Percentiles rank a stretch among this genome's conserved stretches.
Evolutionary conservation across 1,140 invertebrate species (phyloP).

Genomic region (Hyles euphorbiae): DNA sequence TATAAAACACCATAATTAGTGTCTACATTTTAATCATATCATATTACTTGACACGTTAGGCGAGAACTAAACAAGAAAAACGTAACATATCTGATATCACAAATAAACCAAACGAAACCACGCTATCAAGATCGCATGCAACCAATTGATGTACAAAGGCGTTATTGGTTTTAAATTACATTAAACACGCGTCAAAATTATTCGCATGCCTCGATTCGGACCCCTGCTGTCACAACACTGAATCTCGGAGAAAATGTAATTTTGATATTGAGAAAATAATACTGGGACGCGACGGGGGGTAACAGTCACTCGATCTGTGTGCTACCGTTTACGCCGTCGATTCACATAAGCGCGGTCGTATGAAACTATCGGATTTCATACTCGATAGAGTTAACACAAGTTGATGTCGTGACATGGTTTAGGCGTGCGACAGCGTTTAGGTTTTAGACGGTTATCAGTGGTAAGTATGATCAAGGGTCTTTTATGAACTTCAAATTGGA

Average conservation of each 20-base stretch:
- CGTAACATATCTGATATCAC: too few relatives aligned
- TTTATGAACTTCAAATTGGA: too few relatives aligned
- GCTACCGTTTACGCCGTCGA: constrained; percentile 62
- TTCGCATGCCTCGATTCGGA: not conserved
- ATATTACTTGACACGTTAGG: too few relatives aligned
- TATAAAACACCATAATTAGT: too few relatives aligned
- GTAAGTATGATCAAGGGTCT: too few relatives aligned
- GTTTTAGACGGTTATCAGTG: not conserved
- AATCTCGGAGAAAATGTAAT: constrained; percentile 20
- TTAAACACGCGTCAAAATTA: constrained; percentile 5
- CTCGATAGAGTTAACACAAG: constrained; percentile 51
- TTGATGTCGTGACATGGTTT: constrained; percentile 30
- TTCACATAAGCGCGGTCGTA: constrained; percentile 35
- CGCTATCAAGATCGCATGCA: not conserved
- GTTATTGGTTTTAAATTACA: constrained; percentile 10
- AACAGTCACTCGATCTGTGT: constrained; percentile 49
- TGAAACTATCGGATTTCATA: constrained; percentile 53
- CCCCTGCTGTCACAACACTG: constrained; percentile 19
- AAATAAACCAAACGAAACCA: too few relatives aligned
- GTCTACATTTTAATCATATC: too few relatives aligned
- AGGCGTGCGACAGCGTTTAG: constrained; percentile 21
- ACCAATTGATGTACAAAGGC: constrained; percentile 5
- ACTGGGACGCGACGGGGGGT: constrained; percentile 42
- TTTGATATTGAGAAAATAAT: constrained; percentile 26
- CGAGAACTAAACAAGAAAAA: too few relatives aligned